A percentile compares a stretch with the other conserved stretches of the same genome.
Evolutionary conservation across 2,113 vertebrate species (phyloP).

Genomic region (Amblyornis subalaris): DNA sequence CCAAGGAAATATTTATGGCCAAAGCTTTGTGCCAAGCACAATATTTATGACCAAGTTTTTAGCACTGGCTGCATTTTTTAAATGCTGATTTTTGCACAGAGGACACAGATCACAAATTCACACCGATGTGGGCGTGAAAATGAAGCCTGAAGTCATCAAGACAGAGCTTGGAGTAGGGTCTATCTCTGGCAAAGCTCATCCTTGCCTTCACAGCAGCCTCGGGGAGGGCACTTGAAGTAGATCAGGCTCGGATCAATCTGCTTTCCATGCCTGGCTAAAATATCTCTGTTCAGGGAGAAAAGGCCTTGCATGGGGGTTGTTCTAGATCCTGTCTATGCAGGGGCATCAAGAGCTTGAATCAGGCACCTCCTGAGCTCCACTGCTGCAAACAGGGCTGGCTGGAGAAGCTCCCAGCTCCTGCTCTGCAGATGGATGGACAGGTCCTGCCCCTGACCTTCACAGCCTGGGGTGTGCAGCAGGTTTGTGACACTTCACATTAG

Average conservation of each 20-base stretch:
- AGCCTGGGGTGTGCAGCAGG: neutral
- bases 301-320: neutral
- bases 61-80: conserved; percentile 10
- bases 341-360: neutral
- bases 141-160: neutral
- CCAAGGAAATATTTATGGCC: conserved; percentile 63
- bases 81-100: neutral
- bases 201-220: neutral
- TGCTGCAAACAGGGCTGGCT: neutral
- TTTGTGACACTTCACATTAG: neutral
- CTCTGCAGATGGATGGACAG: neutral
- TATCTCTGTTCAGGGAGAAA: neutral
- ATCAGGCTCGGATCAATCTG: neutral
- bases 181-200: neutral
- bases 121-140: neutral
- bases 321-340: neutral
- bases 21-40: conserved; percentile 47
- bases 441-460: neutral
- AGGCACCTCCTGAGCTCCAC: neutral
- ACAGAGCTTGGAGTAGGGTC: neutral
- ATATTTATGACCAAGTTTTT: conserved; percentile 55
- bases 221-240: neutral
- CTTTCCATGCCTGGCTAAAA: neutral
- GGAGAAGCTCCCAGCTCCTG: neutral
- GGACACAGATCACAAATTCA: neutral